Conservation (phyloP, 2,888 invertebrate species). For the Morpho achilles region DNA sequence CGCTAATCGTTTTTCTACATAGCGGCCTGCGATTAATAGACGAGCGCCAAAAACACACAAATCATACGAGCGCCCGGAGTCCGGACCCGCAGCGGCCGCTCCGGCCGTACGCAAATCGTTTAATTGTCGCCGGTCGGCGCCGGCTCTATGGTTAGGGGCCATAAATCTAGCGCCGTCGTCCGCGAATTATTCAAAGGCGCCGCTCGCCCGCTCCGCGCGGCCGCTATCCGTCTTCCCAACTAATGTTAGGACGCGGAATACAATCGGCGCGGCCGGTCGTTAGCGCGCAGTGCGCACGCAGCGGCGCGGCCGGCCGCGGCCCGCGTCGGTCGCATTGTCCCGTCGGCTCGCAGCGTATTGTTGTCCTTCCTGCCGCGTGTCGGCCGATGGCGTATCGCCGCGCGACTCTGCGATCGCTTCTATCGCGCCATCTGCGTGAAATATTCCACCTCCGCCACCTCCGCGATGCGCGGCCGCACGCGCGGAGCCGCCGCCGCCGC, state of each 20-base stretch:
- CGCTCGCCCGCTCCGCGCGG: constrained; percentile 36
- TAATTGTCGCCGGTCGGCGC: constrained; percentile 55
- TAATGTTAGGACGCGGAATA: constrained; percentile 33
- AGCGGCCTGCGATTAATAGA: constrained; percentile 32
- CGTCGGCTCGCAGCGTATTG: constrained; percentile 64
- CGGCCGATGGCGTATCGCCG: constrained; percentile 48
- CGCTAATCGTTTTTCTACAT: constrained; percentile 25
- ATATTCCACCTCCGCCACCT: constrained; percentile 55
- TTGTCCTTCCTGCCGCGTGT: constrained; percentile 57
- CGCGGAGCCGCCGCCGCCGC: constrained; percentile 46
- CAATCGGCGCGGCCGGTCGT: constrained; percentile 28
- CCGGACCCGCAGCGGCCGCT: constrained; percentile 31
- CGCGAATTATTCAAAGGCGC: constrained; percentile 72
- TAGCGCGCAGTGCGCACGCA: constrained; percentile 24
- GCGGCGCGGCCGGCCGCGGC: constrained; percentile 35
- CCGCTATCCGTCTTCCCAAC: constrained; percentile 30
- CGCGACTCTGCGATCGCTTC: constrained; percentile 27
- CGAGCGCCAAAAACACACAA: constrained; percentile 45
- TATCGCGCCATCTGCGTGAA: constrained; percentile 74
- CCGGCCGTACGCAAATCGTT: constrained; percentile 67
- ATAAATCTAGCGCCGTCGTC: constrained; percentile 68
- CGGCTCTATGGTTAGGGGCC: constrained; percentile 66
- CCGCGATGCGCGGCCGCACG: background rate
- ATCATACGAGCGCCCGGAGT: constrained; percentile 40
- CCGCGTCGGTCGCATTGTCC: constrained; percentile 33